Base-by-base conservation (phyloP, 2,113 vertebrate genomes). In the Hippocampus mohnikei region DNA sequence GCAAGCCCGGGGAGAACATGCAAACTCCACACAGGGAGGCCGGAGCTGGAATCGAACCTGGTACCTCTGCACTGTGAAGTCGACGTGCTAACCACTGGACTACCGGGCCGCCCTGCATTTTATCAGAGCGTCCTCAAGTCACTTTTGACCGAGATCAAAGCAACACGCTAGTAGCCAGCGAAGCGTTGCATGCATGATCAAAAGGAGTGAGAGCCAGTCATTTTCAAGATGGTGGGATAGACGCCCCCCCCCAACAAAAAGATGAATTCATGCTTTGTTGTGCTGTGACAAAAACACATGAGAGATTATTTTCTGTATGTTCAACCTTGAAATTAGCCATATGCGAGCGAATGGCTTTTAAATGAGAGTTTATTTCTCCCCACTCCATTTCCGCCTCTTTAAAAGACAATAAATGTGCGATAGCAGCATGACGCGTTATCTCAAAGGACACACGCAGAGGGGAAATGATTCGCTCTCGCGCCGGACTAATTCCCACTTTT, bases 91-190 rank as follows among this genome's bases (percentile, higher is more conserved):
- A n/a, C n/a, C n/a, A n/a, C n/a, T n/a, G 77, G 75, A 71, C 83
- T 83, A 78, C 58, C 40, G 66, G 60, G 70, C 68, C 77, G 87
- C 73, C 85, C 87, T 81, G 88, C 82, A 85, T 90, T 88, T 79
- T 81, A 80, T 87, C 87, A 71, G 66, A 75, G 81, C 67, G 60
- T 74, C 83, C 84, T 60, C 0, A 6, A 37, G 84, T 84, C 77
- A 64, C 78, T 87, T 84, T 82, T 73, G 81, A 84, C 63, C 33
- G 69, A 87, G 84, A 89, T 89, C 82, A 88, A 88, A 88, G 84
- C 81, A 59, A 40, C 16, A 0, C 46, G 79, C 76, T 72, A 74
- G 78, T 79, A 87, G 84, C 83, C 80, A 65, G 72, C 58, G 1
- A 74, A 81, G 76, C 63, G 8, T 27, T 33, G 65, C 80, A 56